phyloP scores from a whole-genome alignment of 2,113 vertebrate genomes.

The Caracal caracal region DNA sequence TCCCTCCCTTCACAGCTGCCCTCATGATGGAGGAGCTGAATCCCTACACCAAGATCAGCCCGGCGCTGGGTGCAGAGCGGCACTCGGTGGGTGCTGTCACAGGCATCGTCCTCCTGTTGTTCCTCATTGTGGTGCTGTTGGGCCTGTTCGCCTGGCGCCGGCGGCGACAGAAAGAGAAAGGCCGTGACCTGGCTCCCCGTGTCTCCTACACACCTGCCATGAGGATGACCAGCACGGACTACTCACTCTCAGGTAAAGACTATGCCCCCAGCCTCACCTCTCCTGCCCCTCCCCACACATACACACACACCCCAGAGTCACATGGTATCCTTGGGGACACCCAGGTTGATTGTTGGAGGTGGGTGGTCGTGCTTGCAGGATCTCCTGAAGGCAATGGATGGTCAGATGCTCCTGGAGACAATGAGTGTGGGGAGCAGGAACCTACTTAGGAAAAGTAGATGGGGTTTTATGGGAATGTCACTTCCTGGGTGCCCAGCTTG shows the following conservation, averaged over 20 bases:
- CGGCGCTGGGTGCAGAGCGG: conserved; percentile 94
- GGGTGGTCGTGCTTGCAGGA: neutral
- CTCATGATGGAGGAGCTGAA: conserved; percentile 99
- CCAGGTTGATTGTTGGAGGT: neutral
- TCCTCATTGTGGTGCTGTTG: conserved; percentile 97
- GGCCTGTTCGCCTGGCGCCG: conserved; percentile 97
- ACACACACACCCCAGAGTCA: neutral
- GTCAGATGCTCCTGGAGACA: neutral
- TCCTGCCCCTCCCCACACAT: too few species aligned
- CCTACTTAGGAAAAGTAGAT: neutral
- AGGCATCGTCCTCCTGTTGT: conserved; percentile 95
- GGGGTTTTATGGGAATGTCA: too few species aligned
- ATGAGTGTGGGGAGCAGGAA: neutral
- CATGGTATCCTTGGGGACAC: neutral
- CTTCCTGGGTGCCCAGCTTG: neutral
- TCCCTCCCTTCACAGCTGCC: conserved; percentile 88
- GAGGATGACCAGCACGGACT: conserved; percentile 96
- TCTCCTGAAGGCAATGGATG: neutral
- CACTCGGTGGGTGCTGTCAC: conserved; percentile 98
- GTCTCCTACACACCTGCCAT: conserved; percentile 97
- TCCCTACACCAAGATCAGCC: conserved; percentile 99
- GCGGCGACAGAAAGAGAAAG: conserved; percentile 95
- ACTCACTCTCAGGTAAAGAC: conserved; percentile 95
- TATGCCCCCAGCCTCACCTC: neutral
- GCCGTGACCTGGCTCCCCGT: conserved; percentile 94